Evolutionary conservation across 2,888 invertebrate species (phyloP), one percentile per base, ranked within the genome.

Genomic region (Scrobipalpa costella): DNA sequence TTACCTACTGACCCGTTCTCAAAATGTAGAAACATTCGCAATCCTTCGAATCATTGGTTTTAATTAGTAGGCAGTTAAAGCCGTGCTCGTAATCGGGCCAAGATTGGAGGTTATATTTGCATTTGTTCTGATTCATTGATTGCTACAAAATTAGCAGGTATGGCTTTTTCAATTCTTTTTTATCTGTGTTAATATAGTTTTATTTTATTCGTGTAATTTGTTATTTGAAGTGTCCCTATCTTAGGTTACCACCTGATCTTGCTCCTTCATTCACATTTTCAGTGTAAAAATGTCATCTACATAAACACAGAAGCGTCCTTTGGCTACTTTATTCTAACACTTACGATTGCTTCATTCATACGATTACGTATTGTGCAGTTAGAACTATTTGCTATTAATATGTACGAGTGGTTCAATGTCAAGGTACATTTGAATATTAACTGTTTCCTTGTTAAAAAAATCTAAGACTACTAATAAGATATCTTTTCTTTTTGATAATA

Each of bases 31-130:
- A 21, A 19, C 44, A 44, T 59, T 59, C 27, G 59, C 44, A 59
- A 59, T 57, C 57, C 36, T 59, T 33, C 55, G 55, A 55, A 34
- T 55, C 27, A 55, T 55, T 44, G 44, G 34, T 17, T 47, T 62
- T 57, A 55, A 62, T 62, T 62, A 62, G 62, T 57, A 34, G 27
- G n/a, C 3, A 44, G n/a, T 44, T 44, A 15, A 44, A 44, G 57
- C 11, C 15, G 55, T 6, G 50, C 34, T 55, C 15, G 11, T 55
- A 55, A 55, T 55, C 55, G 27, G 55, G 55, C 27, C 55, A 55
- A n/a, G 34, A 34, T 55, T 55, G 55, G 33, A 34, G 55, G 55
- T 33, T 52, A 21, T 13, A 13, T 38, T 58, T 58, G 40, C 38
- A 33, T 58, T 38, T 9, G 58, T 38, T 58, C 13, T 57, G 57